Evolutionary conservation across 2,797 vertebrate species (phyloP).

Genomic region (Rachycentron canadum): DNA sequence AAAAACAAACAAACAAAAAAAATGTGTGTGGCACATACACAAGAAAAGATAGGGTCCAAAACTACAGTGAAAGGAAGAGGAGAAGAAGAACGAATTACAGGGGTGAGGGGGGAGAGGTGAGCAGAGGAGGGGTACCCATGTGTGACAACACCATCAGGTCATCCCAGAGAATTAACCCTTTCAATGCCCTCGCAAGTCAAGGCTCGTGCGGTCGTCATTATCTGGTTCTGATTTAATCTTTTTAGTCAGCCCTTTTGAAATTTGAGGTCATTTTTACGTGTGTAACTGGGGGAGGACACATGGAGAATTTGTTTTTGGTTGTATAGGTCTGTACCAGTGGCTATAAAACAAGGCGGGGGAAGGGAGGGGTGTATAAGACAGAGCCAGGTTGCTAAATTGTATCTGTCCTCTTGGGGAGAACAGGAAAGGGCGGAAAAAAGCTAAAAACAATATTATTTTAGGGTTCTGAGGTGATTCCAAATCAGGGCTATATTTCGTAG

Average conservation of each 20-base stretch:
- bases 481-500: background rate
- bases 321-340: conserved; percentile 9
- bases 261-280: conserved; percentile 10
- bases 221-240: conserved; percentile 1
- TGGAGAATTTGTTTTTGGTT: conserved; percentile 36
- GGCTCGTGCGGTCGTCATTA: conserved; percentile 7
- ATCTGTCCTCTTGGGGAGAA: conserved; percentile 20
- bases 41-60: background rate
- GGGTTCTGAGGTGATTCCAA: conserved; percentile 1
- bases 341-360: conserved; percentile 36
- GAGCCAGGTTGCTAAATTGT: conserved; percentile 43
- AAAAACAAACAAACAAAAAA: conserved; percentile 13
- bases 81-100: conserved; percentile 23
- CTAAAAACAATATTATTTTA: conserved; percentile 10
- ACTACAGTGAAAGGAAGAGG: conserved; percentile 21
- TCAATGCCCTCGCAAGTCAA: conserved; percentile 19
- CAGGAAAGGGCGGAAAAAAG: background rate
- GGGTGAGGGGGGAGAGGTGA: conserved; percentile 48
- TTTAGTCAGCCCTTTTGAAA: conserved; percentile 9
- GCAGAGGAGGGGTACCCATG: conserved; percentile 48
- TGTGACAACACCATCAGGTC: conserved; percentile 61
- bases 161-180: conserved; percentile 40
- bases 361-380: conserved; percentile 6
- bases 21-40: background rate
- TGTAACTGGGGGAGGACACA: conserved; percentile 8